Percentiles rank a stretch among this genome's conserved stretches.
Conservation (phyloP, 2,888 invertebrate species). For the Helicoverpa assulta region DNA sequence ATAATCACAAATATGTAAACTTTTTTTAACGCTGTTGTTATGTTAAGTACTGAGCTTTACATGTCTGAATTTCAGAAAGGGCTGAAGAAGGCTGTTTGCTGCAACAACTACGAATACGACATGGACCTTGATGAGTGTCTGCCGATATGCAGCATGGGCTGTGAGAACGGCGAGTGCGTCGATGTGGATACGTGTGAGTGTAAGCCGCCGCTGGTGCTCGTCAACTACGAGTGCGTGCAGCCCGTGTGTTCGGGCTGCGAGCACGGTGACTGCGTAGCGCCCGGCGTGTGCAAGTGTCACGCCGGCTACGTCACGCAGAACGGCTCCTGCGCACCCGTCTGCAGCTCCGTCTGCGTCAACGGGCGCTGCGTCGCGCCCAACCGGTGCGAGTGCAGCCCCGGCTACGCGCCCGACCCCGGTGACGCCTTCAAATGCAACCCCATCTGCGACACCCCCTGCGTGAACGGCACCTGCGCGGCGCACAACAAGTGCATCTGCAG, state of each 20-base stretch:
- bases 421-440: constrained; percentile 23
- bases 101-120: constrained; percentile 12
- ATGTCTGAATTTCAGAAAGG: constrained; percentile 28
- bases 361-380: constrained; percentile 19
- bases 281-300: constrained; percentile 78
- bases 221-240: constrained; percentile 2
- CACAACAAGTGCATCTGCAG: constrained; percentile 26
- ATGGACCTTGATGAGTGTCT: constrained; percentile 1
- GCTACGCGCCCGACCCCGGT: constrained; percentile 33
- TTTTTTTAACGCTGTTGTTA: neutral
- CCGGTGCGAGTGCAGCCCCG: constrained; percentile 36
- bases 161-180: constrained; percentile 25
- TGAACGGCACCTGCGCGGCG: constrained; percentile 23
- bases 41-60: neutral
- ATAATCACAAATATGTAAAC: too few relatives aligned
- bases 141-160: constrained; percentile 18
- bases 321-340: constrained; percentile 30
- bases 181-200: constrained; percentile 9
- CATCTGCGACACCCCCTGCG: constrained; percentile 25
- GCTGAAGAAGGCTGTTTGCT: constrained; percentile 8
- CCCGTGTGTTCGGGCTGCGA: constrained; percentile 11
- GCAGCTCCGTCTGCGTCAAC: neutral
- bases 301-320: constrained; percentile 71
- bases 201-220: constrained; percentile 6
- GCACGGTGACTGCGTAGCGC: constrained; percentile 73